Evolutionary conservation across 2,113 vertebrate genomes (phyloP), one percentile per base, ranked within the genome.

Genomic region (Odocoileus hemionus): DNA sequence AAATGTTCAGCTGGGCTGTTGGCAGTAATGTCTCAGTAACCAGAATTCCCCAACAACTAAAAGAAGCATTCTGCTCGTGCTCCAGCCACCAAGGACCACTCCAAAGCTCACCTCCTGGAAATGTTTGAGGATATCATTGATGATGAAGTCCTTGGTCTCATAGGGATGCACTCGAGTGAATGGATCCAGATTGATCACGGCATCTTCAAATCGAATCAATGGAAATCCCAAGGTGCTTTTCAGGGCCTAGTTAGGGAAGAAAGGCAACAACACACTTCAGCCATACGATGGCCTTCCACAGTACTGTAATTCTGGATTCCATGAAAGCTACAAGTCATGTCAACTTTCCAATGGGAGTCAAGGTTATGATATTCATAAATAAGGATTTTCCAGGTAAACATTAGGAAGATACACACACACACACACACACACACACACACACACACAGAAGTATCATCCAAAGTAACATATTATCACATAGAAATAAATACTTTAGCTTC

Each of bases 141-240:
- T 98, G 97, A 99, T 99, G 98, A 99, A 99, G 86, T 99, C 99
- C 98, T 99, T 99, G 14, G 99, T 99, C 98, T 99, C 99, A 9
- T 99, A 99, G 0, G 99, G 99, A 97, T 99, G 99, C 5, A 99
- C 99, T 67, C 99, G 98, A 57, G 99, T 99, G 97, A 99, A 99
- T 0, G 99, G 99, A 94, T 99, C 99, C 99, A 99, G 99, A 97
- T 99, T 99, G 94, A 99, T 99, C 98, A 99, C 99, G 1, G 99
- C 99, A 12, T 99, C 99, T 98, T 99, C 99, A 97, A 99, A 99
- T 1, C 99, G 99, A 95, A 99, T 99, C 43, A 99, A 97, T 36
- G 99, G 99, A 70, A 99, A 99, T 5, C 99, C 99, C 98, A 99
- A 97, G 0, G 99, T 99, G 74, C 99, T 99, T 98, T 99, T 99